Conservation (phyloP, 2,113 vertebrate genomes). For the Geococcyx californianus region DNA sequence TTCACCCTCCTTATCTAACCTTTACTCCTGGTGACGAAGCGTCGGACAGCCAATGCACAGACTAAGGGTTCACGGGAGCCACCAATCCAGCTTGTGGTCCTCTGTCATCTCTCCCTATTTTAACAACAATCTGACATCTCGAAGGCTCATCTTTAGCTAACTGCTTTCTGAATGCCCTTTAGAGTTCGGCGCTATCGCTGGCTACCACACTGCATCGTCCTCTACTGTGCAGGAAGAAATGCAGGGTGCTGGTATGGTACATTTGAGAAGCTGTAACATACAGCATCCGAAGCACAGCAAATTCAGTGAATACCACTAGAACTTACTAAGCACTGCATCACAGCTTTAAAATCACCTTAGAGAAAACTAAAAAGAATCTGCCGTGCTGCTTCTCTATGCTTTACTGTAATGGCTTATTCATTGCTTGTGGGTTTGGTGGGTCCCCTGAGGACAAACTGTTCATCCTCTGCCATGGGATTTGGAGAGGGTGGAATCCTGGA, state of each 20-base stretch:
- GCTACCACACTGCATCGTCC: not conserved
- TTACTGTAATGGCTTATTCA: not conserved
- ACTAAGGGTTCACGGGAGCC: not conserved
- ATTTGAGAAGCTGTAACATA: not conserved
- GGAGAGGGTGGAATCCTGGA: not conserved
- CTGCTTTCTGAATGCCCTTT: not conserved
- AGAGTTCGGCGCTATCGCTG: not conserved
- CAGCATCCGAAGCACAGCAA: not conserved
- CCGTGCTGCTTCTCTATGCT: not conserved
- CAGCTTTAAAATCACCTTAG: not conserved
- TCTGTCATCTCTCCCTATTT: not conserved
- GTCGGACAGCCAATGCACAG: not conserved
- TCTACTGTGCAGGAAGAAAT: not conserved
- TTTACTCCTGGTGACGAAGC: not conserved
- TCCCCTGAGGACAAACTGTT: not conserved
- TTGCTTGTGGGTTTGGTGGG: not conserved
- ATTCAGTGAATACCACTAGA: not conserved
- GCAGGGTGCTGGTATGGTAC: rapidly evolving
- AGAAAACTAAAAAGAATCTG: not conserved
- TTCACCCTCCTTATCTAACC: not conserved
- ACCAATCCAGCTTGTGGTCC: rapidly evolving
- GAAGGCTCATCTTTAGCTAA: not conserved
- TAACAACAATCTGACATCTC: not conserved
- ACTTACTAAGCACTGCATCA: not conserved
- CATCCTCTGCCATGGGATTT: not conserved